phyloP scores from a whole-genome alignment of 2,797 vertebrate genomes.

The Cyprinodon diabolis region DNA sequence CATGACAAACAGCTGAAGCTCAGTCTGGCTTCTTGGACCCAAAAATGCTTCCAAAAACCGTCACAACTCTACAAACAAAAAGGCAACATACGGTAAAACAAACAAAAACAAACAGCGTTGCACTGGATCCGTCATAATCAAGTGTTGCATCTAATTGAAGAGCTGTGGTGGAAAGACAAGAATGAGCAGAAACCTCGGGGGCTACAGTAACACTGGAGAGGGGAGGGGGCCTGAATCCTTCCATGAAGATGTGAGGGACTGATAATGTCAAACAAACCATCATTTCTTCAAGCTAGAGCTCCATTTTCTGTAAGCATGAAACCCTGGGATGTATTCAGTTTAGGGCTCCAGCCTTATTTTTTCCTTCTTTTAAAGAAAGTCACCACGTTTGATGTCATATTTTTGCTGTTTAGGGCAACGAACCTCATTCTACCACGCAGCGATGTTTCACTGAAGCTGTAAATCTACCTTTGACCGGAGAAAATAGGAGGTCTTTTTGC shows the following conservation, averaged over 20 bases:
- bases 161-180: not conserved
- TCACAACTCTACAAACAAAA: not conserved
- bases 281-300: not conserved
- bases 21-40: no score
- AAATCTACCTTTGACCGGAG: constrained; percentile 57
- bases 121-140: not conserved
- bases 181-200: not conserved
- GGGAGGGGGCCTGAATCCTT: not conserved
- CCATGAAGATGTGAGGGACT: not conserved
- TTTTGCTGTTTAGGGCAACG: not conserved
- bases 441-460: constrained; percentile 48
- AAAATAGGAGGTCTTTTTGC: constrained; percentile 53
- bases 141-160: not conserved
- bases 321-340: not conserved
- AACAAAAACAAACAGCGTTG: not conserved
- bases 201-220: not conserved
- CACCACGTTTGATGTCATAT: not conserved
- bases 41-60: not conserved
- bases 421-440: not conserved
- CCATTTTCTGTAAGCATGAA: not conserved
- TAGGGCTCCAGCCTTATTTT: not conserved
- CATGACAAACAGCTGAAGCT: no score
- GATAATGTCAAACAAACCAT: not conserved
- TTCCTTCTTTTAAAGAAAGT: not conserved
- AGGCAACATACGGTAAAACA: not conserved